Evolutionary conservation across 1,140 invertebrate species (phyloP).

Genomic region (Diprion similis): DNA sequence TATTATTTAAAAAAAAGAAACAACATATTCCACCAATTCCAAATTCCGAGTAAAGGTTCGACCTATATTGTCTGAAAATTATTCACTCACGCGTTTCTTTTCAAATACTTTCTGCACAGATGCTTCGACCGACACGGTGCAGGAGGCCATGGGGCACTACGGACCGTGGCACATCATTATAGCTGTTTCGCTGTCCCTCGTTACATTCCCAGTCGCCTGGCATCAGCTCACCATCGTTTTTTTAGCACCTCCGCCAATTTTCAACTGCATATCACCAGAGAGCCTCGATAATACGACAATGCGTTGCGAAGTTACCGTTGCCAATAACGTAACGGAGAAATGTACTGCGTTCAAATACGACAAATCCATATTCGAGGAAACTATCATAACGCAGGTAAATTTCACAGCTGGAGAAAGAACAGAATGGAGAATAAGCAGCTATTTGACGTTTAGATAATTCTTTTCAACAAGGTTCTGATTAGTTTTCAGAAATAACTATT

Average conservation of each 20-base stretch:
- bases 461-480: conserved; percentile 12
- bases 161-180: conserved; percentile 69
- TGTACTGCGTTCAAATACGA: conserved; percentile 70
- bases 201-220: conserved; percentile 73
- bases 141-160: conserved; percentile 65
- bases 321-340: conserved; percentile 48
- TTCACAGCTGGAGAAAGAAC: neutral
- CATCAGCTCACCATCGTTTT: conserved; percentile 73
- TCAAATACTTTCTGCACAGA: neutral
- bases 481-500: neutral
- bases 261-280: conserved; percentile 59
- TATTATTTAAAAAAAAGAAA: no score
- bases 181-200: conserved; percentile 69
- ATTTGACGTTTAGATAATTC: neutral
- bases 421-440: neutral
- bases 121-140: conserved; percentile 43
- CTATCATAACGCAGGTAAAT: conserved; percentile 70
- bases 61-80: no score
- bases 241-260: conserved; percentile 68
- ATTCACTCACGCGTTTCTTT: neutral
- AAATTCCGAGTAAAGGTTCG: no score
- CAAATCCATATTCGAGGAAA: conserved; percentile 70
- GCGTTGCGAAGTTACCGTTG: conserved; percentile 41
- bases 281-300: conserved; percentile 34
- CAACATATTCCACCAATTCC: no score